Conservation (phyloP, 2,797 vertebrate species). For the Kryptolebias ocellatus region DNA sequence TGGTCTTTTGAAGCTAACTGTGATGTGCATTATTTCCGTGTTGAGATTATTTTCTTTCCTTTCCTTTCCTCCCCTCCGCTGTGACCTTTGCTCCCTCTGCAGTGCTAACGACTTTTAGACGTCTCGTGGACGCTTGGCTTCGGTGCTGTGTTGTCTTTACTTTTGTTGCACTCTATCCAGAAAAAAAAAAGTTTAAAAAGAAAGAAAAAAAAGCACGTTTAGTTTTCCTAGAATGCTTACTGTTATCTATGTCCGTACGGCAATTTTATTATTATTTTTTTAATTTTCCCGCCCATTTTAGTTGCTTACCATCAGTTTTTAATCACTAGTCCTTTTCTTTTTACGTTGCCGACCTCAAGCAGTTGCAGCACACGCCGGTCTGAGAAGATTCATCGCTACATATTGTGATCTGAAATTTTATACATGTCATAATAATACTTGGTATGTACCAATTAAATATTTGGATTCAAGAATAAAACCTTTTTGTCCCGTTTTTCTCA, state of each 20-base stretch:
- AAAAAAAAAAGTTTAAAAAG: constrained; percentile 68
- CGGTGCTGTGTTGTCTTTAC: constrained; percentile 91
- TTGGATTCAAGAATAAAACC: constrained; percentile 89
- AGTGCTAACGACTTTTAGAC: constrained; percentile 91
- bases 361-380: constrained; percentile 78
- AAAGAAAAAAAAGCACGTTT: constrained; percentile 62
- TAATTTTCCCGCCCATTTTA: constrained; percentile 82
- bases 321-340: constrained; percentile 79
- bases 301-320: constrained; percentile 85
- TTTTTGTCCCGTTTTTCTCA: constrained; percentile 11
- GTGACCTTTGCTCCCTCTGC: constrained; percentile 88
- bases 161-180: constrained; percentile 87
- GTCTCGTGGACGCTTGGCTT: constrained; percentile 94
- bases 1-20: constrained; percentile 79
- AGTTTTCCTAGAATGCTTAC: constrained; percentile 82
- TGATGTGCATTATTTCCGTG: constrained; percentile 87
- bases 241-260: constrained; percentile 69
- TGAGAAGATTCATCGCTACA: constrained; percentile 91
- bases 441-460: constrained; percentile 99
- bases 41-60: constrained; percentile 67
- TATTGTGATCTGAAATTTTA: constrained; percentile 99
- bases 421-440: constrained; percentile 97
- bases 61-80: constrained; percentile 76
- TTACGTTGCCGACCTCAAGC: constrained; percentile 85
- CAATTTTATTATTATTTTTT: constrained; percentile 83